A percentile compares a stretch with the other conserved stretches of the same genome.
phyloP scores from a whole-genome alignment of 92 coral and sea anemone genomes.

The Phenganax marumi region DNA sequence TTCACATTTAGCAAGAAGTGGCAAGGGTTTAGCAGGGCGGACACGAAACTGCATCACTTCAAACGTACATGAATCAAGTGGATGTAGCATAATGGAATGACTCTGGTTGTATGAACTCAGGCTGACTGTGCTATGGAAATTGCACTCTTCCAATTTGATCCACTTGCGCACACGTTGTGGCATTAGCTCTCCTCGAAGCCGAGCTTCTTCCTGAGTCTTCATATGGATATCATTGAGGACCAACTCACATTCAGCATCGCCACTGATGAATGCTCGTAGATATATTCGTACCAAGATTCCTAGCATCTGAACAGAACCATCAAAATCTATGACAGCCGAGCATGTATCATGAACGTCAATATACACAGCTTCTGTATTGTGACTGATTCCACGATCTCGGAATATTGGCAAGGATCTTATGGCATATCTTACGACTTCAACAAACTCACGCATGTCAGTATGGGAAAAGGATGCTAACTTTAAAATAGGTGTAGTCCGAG shows the following conservation, averaged over 20 bases:
- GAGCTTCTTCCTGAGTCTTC: slow-evolving; percentile 78
- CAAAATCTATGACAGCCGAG: slow-evolving; percentile 67
- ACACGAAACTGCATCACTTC: slow-evolving; percentile 98
- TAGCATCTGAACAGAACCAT: slow-evolving; percentile 73
- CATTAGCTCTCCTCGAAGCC: slow-evolving; percentile 85
- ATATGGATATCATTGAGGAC: slow-evolving; percentile 78
- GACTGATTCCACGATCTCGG: slow-evolving; percentile 92
- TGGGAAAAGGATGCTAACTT: slow-evolving; percentile 79
- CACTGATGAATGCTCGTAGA: slow-evolving; percentile 83
- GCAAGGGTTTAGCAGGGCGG: slow-evolving; percentile 76
- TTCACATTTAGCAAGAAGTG: slow-evolving; percentile 70
- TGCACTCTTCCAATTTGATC: slow-evolving; percentile 70
- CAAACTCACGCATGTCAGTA: slow-evolving; percentile 68
- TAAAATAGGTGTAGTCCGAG: slow-evolving; percentile 78
- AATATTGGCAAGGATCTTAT: slow-evolving; percentile 85
- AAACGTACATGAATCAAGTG: slow-evolving; percentile 96
- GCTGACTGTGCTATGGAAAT: slow-evolving; percentile 84
- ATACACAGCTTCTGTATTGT: slow-evolving; percentile 91
- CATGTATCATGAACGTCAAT: slow-evolving; percentile 88
- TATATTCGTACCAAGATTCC: slow-evolving; percentile 76
- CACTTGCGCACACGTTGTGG: slow-evolving; percentile 96
- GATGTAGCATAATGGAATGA: slow-evolving; percentile 83
- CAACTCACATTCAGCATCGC: slow-evolving; percentile 93
- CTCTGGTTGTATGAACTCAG: slow-evolving; percentile 61
- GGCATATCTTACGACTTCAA: slow-evolving; percentile 74